These are phyloP conservation scores for Nothura maculosa DNA, from an alignment of 2,797 vertebrate species.

Conservation along the genomic window DNA sequence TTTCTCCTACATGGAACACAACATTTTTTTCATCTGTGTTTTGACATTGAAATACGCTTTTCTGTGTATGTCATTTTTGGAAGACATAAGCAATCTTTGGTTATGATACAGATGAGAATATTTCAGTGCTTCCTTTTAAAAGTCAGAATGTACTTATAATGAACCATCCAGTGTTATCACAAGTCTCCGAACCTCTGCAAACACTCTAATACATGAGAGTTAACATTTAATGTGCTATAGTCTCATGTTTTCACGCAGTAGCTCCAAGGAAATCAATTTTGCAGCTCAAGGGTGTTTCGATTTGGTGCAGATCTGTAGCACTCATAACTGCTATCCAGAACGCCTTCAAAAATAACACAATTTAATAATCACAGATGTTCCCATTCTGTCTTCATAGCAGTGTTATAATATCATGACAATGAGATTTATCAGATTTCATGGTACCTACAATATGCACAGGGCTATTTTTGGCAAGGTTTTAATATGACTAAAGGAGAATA, in stretches of 20 bases:
- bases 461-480: slow-evolving; percentile 37
- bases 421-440: slow-evolving; percentile 67
- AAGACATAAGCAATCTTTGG: not conserved
- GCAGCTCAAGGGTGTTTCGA: slow-evolving; percentile 51
- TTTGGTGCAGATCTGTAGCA: slow-evolving; percentile 41
- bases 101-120: slow-evolving; percentile 7
- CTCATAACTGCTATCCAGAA: slow-evolving; percentile 52
- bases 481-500: slow-evolving; percentile 11
- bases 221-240: slow-evolving; percentile 41
- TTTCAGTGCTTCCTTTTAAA: not conserved
- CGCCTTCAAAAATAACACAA: slow-evolving; percentile 63
- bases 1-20: not conserved
- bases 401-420: slow-evolving; percentile 60
- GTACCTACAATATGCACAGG: slow-evolving; percentile 5
- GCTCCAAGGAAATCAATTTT: slow-evolving; percentile 70
- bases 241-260: not conserved
- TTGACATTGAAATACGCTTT: not conserved
- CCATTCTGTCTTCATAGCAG: slow-evolving; percentile 60
- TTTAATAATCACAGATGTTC: slow-evolving; percentile 71
- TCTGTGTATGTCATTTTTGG: slow-evolving; percentile 5
- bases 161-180: slow-evolving; percentile 10
- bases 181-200: slow-evolving; percentile 2
- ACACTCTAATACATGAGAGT: slow-evolving; percentile 39
- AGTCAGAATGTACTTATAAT: not conserved
- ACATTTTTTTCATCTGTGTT: not conserved